Base-by-base conservation (phyloP, 2,888 invertebrate genomes). In the Ceramica pisi region DNA sequence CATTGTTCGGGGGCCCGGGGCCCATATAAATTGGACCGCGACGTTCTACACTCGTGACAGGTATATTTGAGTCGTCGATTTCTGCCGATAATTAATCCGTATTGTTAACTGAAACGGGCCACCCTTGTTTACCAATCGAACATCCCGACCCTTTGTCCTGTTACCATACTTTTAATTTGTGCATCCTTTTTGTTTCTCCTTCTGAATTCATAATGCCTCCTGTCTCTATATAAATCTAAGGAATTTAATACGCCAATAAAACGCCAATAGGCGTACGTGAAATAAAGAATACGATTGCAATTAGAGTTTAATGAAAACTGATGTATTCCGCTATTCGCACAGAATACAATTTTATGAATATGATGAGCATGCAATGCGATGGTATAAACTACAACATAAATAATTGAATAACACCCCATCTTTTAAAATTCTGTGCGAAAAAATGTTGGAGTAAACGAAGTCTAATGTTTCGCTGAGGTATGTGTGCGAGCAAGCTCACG, bases 61-160 rank as follows among this genome's bases (percentile, higher is more conserved):
- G 95, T 95, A 95, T 95, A 95, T 96, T 95, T 95, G 95, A 95
- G 92, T 95, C 92, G 92, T 92, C 95, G 94, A 93, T 94, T 95
- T 95, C 90, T 90, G 91, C 90, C 94, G 94, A 95, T 96, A 96
- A 96, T 96, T 95, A 96, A 95, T 96, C 96, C 93, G 94, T 94
- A 94, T 94, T 95, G 95, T 95, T 92, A 93, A 93, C 92, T 91
- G 93, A 89, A 91, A 90, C 90, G 93, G 93, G 90, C 93, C 95
- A 95, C 95, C 96, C 95, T 94, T 92, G 94, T 93, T 93, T 91
- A 88, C 89, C 86, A 83, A 87, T 80, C 75, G 84, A 87, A 89
- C 90, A 89, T 88, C 83, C 82, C 86, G 84, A 81, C 84, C 86
- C 85, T 90, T 90, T 90, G 90, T 92, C 87, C 70, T 89, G 86